Conservation (phyloP, 2,113 vertebrate species). For the Geococcyx californianus region DNA sequence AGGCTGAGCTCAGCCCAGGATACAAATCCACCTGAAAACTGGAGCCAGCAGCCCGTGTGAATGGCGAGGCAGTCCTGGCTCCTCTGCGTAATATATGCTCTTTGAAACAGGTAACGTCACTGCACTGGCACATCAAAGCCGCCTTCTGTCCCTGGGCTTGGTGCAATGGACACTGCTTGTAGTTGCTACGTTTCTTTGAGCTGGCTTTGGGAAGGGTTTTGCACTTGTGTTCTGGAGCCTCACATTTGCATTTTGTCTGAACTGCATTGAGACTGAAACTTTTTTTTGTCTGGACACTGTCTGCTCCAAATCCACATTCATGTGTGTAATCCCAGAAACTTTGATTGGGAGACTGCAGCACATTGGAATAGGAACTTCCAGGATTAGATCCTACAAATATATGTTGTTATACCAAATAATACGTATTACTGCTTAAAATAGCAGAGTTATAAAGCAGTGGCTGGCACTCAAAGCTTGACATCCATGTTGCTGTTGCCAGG, state of each 20-base stretch:
- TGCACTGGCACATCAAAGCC: not conserved
- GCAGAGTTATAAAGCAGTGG: not conserved
- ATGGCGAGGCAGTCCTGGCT: not conserved
- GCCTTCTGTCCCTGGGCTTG: not conserved
- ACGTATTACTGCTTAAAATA: slow-evolving; percentile 37
- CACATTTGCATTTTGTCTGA: not conserved
- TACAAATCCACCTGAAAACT: not conserved
- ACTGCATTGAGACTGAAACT: not conserved
- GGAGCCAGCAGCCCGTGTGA: not conserved
- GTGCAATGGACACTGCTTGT: not conserved
- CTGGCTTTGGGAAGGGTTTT: not conserved
- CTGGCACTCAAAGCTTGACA: slow-evolving; percentile 34
- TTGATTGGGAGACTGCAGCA: not conserved
- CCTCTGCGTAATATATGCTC: not conserved
- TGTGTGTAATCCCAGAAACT: not conserved
- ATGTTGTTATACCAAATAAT: slow-evolving; percentile 35
- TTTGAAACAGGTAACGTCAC: not conserved
- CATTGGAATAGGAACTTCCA: slow-evolving; percentile 4
- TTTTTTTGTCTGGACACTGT: not conserved
- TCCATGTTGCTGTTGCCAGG: slow-evolving; percentile 47
- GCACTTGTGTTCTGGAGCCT: not conserved
- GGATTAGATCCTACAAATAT: slow-evolving; percentile 35
- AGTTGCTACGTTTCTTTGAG: not conserved
- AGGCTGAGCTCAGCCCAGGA: not conserved
- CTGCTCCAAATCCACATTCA: not conserved